Evolutionary conservation across 2,797 vertebrate genomes (phyloP), one percentile per base, ranked within the genome.

Genomic region (Eidolon dupreanum): DNA sequence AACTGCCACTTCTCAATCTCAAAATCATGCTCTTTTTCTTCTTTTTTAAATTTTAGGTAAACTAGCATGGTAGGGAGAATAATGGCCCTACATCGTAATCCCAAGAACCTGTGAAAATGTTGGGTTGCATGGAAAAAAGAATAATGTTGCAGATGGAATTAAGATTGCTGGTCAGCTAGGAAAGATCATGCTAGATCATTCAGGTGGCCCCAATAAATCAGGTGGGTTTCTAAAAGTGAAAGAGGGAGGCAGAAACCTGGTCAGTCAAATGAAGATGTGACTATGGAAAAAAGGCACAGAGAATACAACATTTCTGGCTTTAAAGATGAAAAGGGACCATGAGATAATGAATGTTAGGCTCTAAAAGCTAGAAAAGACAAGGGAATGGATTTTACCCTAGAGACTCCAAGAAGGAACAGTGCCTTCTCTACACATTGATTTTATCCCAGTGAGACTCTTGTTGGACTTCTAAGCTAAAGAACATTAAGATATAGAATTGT

Each of bases 361-460:
- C 6, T 20, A 8, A 33, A 75, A 79, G 13, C 20, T 65, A 26
- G 13, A 66, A 65, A 85, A 43, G 3, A 15, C 31, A 53, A 66
- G 43, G 24, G 33, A 73, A 43, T 9, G 11, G 0, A 19, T 86
- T 13, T 15, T 16, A 1, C 0, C 2, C 10, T 41, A 3, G 5
- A 86, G 7, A 3, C 19, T 43, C 13, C 10, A 17, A 28, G 49
- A 55, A 68, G 51, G 49, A 95, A 26, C 33, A 46, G 0, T 28
- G 46, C 38, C 20, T 68, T 26, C 3, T 6, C 7, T 3, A 65
- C 11, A 66, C 4, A 22, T 79, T 63, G 31, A n/a, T 68, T 93
- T 83, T 38, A 59, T 43, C 49, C 57, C 13, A 17, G 4, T 8
- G 51, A 55, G n/a, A 51, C 17, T 28, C 5, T 13, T 36, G 6